phyloP scores from a whole-genome alignment of 1,140 invertebrate species.

The Cydia strobilella region DNA sequence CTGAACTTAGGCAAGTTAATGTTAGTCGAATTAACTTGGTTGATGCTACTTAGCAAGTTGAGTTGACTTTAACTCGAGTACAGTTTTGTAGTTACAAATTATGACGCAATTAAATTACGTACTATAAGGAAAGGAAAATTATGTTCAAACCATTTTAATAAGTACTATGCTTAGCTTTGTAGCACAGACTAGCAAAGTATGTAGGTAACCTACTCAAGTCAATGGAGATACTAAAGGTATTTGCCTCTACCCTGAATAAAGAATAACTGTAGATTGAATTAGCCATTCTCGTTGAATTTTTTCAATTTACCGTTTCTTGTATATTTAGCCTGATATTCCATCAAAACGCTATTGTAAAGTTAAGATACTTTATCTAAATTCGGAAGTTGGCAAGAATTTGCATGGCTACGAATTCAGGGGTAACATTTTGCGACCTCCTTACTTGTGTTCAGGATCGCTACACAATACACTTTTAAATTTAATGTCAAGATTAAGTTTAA shows the following conservation, averaged over 20 bases:
- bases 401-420: slow-evolving; percentile 13
- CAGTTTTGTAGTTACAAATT: background rate
- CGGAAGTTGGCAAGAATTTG: slow-evolving; percentile 3
- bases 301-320: slow-evolving; percentile 8
- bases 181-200: too few species aligned
- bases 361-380: slow-evolving; percentile 5
- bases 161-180: too few species aligned
- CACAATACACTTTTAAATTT: slow-evolving; percentile 21
- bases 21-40: background rate
- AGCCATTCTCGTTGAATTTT: background rate
- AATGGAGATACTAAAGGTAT: too few species aligned
- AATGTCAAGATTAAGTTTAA: background rate
- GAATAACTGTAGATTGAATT: too few species aligned
- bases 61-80: background rate
- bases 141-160: too few species aligned
- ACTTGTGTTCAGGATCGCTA: slow-evolving; percentile 19
- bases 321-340: background rate
- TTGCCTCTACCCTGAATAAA: too few species aligned
- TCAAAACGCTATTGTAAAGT: slow-evolving; percentile 6
- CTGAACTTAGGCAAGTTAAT: background rate
- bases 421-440: slow-evolving; percentile 16
- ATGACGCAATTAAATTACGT: background rate
- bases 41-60: background rate
- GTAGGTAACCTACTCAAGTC: too few species aligned
- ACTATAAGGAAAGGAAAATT: background rate